Evolutionary conservation across 2,888 invertebrate species (phyloP).

Genomic region (Coleophora deauratella): DNA sequence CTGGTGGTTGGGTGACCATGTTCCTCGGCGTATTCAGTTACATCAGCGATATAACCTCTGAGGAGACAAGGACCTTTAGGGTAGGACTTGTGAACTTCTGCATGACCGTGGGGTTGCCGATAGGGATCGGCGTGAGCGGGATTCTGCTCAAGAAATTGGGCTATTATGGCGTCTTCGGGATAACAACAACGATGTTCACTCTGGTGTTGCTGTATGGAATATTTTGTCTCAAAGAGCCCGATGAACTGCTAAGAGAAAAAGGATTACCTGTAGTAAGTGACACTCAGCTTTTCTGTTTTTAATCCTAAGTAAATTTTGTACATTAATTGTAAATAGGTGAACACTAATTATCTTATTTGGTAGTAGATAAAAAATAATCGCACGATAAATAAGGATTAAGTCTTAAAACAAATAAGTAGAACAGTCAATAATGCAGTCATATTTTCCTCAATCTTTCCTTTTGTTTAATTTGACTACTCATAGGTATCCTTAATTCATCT

Average conservation of each 20-base stretch:
- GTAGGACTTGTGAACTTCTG: conserved; percentile 77
- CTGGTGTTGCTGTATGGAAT: conserved; percentile 82
- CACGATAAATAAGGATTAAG: too few relatives aligned
- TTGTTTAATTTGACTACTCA: too few relatives aligned
- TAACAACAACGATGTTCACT: conserved; percentile 53
- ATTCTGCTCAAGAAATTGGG: conserved; percentile 54
- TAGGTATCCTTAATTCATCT: too few relatives aligned
- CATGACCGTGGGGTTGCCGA: conserved; percentile 71
- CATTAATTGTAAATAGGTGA: too few relatives aligned
- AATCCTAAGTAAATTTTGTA: too few relatives aligned
- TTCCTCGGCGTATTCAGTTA: conserved; percentile 76
- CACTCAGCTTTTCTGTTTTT: neutral
- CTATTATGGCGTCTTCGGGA: conserved; percentile 60
- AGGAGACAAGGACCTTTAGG: conserved; percentile 73
- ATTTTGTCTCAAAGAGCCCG: conserved; percentile 79
- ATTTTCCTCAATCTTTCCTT: too few relatives aligned
- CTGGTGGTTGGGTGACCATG: conserved; percentile 74
- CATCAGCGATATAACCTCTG: conserved; percentile 75
- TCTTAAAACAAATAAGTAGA: too few relatives aligned
- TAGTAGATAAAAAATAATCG: too few relatives aligned
- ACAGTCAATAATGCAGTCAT: too few relatives aligned
- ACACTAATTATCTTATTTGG: too few relatives aligned
- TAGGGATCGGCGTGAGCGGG: conserved; percentile 73
- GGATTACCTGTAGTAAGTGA: conserved; percentile 54
- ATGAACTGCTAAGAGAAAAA: conserved; percentile 44